Conservation (phyloP, 2,113 vertebrate genomes). For the pig (Sus scrofa) region DNA sequence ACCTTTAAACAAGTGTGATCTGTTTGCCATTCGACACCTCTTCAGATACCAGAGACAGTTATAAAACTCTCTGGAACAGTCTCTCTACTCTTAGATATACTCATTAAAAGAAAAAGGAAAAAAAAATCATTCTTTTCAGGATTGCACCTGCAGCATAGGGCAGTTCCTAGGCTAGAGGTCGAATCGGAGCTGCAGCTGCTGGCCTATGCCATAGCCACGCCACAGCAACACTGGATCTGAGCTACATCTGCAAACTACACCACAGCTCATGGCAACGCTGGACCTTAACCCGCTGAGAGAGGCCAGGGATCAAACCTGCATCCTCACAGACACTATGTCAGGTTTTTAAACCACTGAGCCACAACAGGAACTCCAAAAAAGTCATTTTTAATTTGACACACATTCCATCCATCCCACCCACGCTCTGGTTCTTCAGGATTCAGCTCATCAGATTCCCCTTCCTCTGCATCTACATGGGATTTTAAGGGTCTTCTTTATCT, state of each 20-base stretch:
- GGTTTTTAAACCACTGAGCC: no score
- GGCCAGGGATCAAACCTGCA: no score
- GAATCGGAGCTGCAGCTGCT: no score
- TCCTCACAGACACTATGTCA: no score
- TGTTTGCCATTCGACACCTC: background rate
- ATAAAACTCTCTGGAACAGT: background rate
- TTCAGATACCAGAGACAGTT: background rate
- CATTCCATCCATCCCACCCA: background rate
- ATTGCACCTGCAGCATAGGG: no score
- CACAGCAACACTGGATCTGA: no score
- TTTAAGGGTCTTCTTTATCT: background rate
- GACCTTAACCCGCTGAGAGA: no score
- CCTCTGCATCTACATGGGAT: background rate
- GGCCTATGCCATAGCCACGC: no score
- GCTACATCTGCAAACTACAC: no score
- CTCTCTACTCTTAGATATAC: background rate
- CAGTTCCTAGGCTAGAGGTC: no score
- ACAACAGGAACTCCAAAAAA: background rate
- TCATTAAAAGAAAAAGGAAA: background rate
- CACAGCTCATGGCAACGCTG: no score
- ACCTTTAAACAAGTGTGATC: background rate
- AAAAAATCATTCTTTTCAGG: no score
- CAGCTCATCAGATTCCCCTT: background rate
- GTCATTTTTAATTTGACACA: background rate
- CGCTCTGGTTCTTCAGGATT: background rate